These are phyloP conservation scores for Pocillopora meandrina DNA, from an alignment of 92 coral and sea anemone genomes.

Conservation along the genomic window DNA sequence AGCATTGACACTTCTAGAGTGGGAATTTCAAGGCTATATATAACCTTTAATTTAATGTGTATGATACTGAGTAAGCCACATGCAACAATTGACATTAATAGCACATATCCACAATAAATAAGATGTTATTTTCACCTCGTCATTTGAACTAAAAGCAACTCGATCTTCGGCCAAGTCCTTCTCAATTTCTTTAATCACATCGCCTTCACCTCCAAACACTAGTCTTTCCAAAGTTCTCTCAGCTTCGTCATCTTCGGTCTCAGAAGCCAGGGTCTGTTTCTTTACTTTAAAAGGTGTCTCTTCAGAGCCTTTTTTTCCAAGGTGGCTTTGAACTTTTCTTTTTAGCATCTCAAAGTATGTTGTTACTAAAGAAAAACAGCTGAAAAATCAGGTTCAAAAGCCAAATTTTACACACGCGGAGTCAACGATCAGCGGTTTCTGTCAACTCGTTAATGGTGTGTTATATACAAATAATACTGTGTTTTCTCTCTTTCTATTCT, in stretches of 20 bases:
- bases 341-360: conserved; percentile 60
- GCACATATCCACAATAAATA: no score
- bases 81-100: no score
- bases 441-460: no score
- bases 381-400: background rate
- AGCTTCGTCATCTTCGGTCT: conserved; percentile 53
- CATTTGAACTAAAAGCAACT: conserved; percentile 7
- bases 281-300: conserved; percentile 12
- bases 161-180: conserved; percentile 20
- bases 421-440: background rate
- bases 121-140: conserved; percentile 9
- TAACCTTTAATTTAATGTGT: no score
- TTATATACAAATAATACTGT: no score
- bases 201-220: conserved; percentile 79
- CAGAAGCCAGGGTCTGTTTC: conserved; percentile 43
- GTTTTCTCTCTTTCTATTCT: no score
- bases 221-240: conserved; percentile 76
- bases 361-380: background rate
- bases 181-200: conserved; percentile 47
- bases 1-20: no score
- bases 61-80: no score
- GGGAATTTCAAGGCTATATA: no score
- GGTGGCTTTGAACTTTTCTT: conserved; percentile 70
- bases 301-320: conserved; percentile 39
- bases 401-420: conserved; percentile 20